phyloP scores from a whole-genome alignment of 2,888 invertebrate species.

The Allacma fusca region DNA sequence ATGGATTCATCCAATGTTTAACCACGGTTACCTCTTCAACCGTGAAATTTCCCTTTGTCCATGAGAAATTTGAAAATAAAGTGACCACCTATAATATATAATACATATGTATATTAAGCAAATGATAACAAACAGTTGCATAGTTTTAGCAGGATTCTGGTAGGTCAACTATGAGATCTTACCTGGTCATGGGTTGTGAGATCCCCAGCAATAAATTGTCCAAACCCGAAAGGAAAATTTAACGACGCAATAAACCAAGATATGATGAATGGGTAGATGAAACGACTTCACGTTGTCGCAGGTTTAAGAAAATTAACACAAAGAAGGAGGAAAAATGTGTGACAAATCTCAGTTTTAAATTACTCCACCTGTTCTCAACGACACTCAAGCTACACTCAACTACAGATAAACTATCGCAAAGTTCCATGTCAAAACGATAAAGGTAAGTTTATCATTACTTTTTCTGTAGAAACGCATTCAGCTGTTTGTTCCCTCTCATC shows the following conservation, averaged over 20 bases:
- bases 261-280: slow-evolving; percentile 93
- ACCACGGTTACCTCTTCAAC: slow-evolving; percentile 86
- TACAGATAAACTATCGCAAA: too few species aligned
- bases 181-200: slow-evolving; percentile 81
- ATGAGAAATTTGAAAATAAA: slow-evolving; percentile 95
- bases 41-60: slow-evolving; percentile 81
- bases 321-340: slow-evolving; percentile 61
- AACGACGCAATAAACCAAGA: slow-evolving; percentile 84
- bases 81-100: slow-evolving; percentile 81
- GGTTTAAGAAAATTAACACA: too few species aligned
- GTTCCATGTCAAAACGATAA: too few species aligned
- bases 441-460: slow-evolving; percentile 73
- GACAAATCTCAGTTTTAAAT: background rate
- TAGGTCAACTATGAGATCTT: too few species aligned
- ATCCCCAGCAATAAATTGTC: slow-evolving; percentile 87
- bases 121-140: too few species aligned
- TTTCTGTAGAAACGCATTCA: slow-evolving; percentile 91
- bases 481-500: slow-evolving; percentile 87
- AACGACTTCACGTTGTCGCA: too few species aligned
- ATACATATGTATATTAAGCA: too few species aligned
- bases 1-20: slow-evolving; percentile 84
- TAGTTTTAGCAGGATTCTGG: too few species aligned
- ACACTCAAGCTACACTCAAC: too few species aligned
- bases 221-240: slow-evolving; percentile 90
- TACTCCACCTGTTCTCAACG: too few species aligned